A percentile compares a stretch with the other conserved stretches of the same genome.
Conservation (phyloP, 2,113 vertebrate species). For the Stictonetta naevosa region DNA sequence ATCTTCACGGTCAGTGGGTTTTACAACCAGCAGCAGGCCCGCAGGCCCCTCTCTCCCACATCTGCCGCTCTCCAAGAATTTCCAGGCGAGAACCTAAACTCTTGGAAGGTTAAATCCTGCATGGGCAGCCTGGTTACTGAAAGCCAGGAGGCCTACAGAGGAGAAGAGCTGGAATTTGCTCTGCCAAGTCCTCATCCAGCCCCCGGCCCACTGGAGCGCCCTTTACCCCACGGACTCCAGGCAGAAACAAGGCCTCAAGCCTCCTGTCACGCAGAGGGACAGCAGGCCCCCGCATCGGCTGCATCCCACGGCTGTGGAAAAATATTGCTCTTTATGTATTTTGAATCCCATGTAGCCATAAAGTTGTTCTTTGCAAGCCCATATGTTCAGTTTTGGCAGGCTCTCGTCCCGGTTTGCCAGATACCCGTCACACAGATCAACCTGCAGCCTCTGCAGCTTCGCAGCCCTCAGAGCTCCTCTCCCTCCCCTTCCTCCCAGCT, state of each 20-base stretch:
- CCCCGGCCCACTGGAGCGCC: accelerated
- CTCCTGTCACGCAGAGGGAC: accelerated
- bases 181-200: not conserved
- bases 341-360: not conserved
- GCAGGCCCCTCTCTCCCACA: not conserved
- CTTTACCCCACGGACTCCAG: not conserved
- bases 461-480: not conserved
- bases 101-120: not conserved
- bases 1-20: not conserved
- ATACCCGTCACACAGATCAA: accelerated
- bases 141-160: not conserved
- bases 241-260: not conserved
- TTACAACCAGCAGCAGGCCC: not conserved
- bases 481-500: not conserved
- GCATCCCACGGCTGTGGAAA: not conserved
- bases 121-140: not conserved
- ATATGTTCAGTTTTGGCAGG: not conserved
- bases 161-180: not conserved
- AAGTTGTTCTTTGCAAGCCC: not conserved
- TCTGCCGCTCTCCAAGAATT: not conserved
- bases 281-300: no score
- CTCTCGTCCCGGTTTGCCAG: not conserved
- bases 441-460: not conserved
- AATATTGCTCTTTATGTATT: not conserved
- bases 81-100: not conserved